Percentiles rank a stretch among this genome's conserved stretches.
phyloP scores from a whole-genome alignment of 2,113 vertebrate genomes.

The Trochalopteron elliotii region DNA sequence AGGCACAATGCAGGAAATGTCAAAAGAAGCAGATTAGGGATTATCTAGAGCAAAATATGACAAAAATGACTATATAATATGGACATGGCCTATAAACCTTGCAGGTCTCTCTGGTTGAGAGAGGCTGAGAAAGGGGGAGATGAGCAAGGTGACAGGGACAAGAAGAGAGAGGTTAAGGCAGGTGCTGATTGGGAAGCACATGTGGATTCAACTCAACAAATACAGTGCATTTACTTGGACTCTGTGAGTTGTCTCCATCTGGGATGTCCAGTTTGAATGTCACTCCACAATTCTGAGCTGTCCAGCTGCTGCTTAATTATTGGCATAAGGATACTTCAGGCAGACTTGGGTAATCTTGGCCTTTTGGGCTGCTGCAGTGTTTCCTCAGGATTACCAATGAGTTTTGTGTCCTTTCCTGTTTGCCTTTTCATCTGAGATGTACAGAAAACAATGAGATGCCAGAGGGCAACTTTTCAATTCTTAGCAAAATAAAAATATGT shows the following conservation, averaged over 20 bases:
- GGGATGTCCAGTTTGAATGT: not conserved
- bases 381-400: not conserved
- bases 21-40: not conserved
- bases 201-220: not conserved
- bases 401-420: conserved; percentile 13
- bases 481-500: conserved; percentile 45
- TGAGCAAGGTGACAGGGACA: not conserved
- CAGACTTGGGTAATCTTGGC: not conserved
- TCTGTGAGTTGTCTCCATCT: not conserved
- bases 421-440: conserved; percentile 10
- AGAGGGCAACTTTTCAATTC: conserved; percentile 57
- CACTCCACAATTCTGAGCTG: not conserved
- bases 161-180: not conserved
- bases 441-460: conserved; percentile 30
- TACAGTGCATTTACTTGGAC: not conserved
- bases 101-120: not conserved
- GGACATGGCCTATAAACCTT: not conserved
- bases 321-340: not conserved
- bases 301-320: not conserved
- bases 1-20: not conserved
- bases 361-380: not conserved
- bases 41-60: not conserved
- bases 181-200: not conserved
- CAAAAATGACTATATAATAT: accelerated
- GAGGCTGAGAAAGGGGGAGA: not conserved